Conservation (phyloP, 2,113 vertebrate species). For the Ploceus nigricollis region DNA sequence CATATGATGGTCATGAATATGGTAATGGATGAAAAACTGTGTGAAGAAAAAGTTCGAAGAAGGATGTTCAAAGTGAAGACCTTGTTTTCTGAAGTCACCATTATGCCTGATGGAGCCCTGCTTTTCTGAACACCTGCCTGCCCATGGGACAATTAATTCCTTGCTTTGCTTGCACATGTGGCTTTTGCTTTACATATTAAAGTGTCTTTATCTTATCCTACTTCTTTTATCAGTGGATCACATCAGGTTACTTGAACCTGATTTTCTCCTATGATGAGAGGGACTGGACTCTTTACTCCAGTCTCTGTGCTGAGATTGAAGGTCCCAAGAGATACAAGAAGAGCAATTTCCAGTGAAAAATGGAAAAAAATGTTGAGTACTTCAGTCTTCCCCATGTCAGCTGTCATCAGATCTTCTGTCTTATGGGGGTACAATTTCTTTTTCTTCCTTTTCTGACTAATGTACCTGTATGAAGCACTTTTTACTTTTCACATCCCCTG, state of each 20-base stretch:
- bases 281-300: not conserved
- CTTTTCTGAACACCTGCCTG: not conserved
- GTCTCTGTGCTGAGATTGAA: not conserved
- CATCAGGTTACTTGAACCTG: not conserved
- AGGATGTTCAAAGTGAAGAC: not conserved
- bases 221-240: not conserved
- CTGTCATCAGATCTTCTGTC: not conserved
- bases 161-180: not conserved
- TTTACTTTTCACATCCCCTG: not conserved
- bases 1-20: not conserved
- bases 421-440: not conserved
- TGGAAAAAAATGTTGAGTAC: not conserved
- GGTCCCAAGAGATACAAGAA: not conserved
- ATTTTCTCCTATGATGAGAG: not conserved
- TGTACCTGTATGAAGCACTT: not conserved
- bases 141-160: not conserved
- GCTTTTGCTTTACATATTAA: not conserved
- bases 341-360: not conserved
- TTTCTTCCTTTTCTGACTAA: not conserved
- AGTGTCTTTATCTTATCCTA: not conserved
- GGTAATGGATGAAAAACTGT: not conserved
- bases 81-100: not conserved
- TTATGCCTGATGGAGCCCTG: not conserved
- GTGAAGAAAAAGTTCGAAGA: not conserved
- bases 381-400: not conserved